Percentiles rank a stretch among this genome's conserved stretches.
Conservation (phyloP, 2,797 vertebrate genomes). For the Spinibarbus caldwelli region DNA sequence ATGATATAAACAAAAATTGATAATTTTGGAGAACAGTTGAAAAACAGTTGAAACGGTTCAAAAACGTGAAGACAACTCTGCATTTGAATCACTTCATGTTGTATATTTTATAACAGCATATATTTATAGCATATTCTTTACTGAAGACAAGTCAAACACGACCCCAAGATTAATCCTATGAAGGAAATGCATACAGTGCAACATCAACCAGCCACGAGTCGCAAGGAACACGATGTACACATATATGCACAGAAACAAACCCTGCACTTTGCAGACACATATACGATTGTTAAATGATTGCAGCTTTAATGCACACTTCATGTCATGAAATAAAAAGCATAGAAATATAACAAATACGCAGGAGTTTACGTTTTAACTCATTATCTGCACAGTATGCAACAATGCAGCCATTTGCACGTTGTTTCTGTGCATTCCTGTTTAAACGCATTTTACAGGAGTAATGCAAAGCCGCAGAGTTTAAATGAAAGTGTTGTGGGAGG, state of each 20-base stretch:
- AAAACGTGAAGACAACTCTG: background rate
- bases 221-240: background rate
- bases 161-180: background rate
- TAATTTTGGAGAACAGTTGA: background rate
- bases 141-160: background rate
- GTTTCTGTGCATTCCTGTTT: background rate
- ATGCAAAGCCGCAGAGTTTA: background rate
- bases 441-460: background rate
- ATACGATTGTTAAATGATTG: background rate
- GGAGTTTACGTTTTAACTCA: too few relatives aligned
- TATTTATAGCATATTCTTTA: too few relatives aligned
- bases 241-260: background rate
- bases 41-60: background rate
- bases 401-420: background rate
- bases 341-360: background rate
- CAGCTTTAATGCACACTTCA: background rate
- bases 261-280: background rate
- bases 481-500: constrained; percentile 15
- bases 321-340: background rate
- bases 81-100: constrained; percentile 21
- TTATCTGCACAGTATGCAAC: background rate
- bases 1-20: background rate
- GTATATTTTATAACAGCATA: background rate
- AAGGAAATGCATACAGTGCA: background rate
- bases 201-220: background rate